These are phyloP conservation scores for Pissodes strobi DNA, from an alignment of 1,140 invertebrate species.

Conservation along the genomic window DNA sequence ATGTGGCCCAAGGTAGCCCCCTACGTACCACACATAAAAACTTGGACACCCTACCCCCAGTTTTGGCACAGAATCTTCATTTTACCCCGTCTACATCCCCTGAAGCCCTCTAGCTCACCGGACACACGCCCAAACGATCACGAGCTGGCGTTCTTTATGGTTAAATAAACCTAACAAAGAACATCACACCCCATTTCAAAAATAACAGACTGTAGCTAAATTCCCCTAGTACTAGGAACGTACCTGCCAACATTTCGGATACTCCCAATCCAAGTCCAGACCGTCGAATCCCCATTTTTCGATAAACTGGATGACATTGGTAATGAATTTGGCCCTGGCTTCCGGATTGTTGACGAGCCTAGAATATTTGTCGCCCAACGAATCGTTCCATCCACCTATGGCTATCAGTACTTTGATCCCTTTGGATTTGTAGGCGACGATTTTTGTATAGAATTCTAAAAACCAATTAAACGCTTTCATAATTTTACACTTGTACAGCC, in stretches of 20 bases:
- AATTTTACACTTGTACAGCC: background rate
- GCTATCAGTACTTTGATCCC: slow-evolving; percentile 72
- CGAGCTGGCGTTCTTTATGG: no score
- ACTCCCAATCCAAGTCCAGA: slow-evolving; percentile 75
- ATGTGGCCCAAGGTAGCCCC: no score
- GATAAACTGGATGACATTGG: slow-evolving; percentile 64
- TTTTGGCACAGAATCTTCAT: no score
- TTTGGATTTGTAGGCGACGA: slow-evolving; percentile 54
- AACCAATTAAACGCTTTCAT: slow-evolving; percentile 5
- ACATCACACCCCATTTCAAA: no score
- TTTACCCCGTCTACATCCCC: no score
- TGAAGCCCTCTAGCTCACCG: no score
- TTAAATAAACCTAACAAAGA: no score
- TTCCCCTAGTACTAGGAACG: no score
- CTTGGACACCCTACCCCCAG: no score
- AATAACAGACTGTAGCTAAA: no score
- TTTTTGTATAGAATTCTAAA: slow-evolving; percentile 66
- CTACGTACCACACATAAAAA: no score
- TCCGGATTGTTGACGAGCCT: slow-evolving; percentile 62
- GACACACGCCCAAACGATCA: no score
- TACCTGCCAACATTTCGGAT: slow-evolving; percentile 72
- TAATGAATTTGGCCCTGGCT: slow-evolving; percentile 63
- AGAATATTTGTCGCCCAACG: slow-evolving; percentile 67
- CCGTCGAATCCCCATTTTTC: slow-evolving; percentile 71
- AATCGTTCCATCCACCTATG: slow-evolving; percentile 75